A percentile compares a stretch with the other conserved stretches of the same genome.
Conservation (phyloP, 2,888 invertebrate genomes). For the Cheilosia scutellata region DNA sequence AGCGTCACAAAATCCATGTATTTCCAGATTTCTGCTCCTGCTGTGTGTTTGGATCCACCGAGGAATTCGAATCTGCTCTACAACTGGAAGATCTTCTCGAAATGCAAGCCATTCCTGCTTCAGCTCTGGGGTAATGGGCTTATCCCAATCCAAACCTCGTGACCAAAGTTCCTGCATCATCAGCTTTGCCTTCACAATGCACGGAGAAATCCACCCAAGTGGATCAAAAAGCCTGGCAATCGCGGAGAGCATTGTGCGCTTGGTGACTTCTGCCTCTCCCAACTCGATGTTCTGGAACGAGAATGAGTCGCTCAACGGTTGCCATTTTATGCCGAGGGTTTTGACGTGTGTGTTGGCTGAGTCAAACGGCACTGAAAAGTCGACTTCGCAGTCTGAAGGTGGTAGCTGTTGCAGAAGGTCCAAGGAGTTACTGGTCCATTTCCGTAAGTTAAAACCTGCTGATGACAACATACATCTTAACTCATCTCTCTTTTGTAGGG, state of each 20-base stretch:
- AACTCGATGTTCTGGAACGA: constrained; percentile 18
- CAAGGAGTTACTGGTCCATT: constrained; percentile 17
- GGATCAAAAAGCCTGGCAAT: constrained; percentile 45
- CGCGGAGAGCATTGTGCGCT: constrained; percentile 24
- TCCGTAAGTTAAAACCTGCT: constrained; percentile 25
- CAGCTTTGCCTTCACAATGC: constrained; percentile 16
- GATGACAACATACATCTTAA: constrained; percentile 6
- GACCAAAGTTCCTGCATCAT: constrained; percentile 38
- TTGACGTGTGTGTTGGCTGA: constrained; percentile 17
- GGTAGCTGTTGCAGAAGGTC: constrained; percentile 3
- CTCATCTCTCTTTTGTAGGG: constrained; percentile 13
- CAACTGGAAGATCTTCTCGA: constrained; percentile 4
- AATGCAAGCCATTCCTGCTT: constrained; percentile 15
- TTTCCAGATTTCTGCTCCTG: not conserved
- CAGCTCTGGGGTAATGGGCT: not conserved
- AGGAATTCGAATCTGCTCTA: constrained; percentile 10
- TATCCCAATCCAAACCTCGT: constrained; percentile 10
- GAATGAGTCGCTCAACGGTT: constrained; percentile 5
- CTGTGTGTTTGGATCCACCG: constrained; percentile 8
- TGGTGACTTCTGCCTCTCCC: not conserved
- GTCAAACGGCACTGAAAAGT: not conserved
- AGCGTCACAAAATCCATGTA: constrained; percentile 45
- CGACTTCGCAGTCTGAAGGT: constrained; percentile 1
- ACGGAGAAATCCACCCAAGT: constrained; percentile 41
- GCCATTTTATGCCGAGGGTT: constrained; percentile 33